A percentile compares a stretch with the other conserved stretches of the same genome.
Conservation (phyloP, 2,113 vertebrate species). For the Oncorhynchus tshawytscha region DNA sequence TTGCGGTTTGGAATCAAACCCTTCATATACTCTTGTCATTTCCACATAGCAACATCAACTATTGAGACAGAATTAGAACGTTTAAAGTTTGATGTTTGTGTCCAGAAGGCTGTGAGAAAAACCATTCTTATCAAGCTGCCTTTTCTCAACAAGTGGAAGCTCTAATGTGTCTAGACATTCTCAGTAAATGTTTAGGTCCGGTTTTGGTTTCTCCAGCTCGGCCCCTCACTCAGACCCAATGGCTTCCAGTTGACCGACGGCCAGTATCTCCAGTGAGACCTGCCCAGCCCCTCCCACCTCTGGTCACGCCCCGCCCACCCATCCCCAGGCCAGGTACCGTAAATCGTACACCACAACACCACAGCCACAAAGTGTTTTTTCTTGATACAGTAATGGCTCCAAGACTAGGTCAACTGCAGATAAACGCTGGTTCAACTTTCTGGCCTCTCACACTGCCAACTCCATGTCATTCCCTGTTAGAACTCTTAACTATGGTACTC, state of each 20-base stretch:
- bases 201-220: constrained; percentile 18
- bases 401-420: not conserved
- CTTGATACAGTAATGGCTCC: not conserved
- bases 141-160: not conserved
- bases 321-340: constrained; percentile 37
- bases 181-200: not conserved
- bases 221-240: constrained; percentile 27
- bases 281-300: not conserved
- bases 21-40: no score
- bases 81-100: no score
- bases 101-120: no score
- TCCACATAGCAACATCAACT: not conserved
- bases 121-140: no score
- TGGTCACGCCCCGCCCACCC: constrained; percentile 19
- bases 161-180: not conserved
- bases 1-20: no score
- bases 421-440: not conserved
- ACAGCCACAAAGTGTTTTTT: not conserved
- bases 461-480: not conserved
- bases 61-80: no score
- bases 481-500: no score
- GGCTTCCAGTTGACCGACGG: constrained; percentile 24
- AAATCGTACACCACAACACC: not conserved
- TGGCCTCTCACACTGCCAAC: not conserved
- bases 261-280: constrained; percentile 29